phyloP scores from a whole-genome alignment of 2,113 vertebrate species.

The Taurulus bubalis region DNA sequence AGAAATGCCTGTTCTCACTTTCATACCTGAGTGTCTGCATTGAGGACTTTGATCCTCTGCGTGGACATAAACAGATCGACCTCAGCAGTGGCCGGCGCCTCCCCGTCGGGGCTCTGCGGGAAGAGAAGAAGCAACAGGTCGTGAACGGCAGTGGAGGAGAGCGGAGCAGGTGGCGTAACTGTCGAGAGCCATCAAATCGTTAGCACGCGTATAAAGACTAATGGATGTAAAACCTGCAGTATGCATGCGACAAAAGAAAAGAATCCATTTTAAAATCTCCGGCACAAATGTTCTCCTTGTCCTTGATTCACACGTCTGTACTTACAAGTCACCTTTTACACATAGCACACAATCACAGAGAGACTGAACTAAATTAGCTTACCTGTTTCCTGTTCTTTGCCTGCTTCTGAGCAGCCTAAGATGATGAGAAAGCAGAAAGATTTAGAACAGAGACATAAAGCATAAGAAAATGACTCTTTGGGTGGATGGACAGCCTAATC shows the following conservation, averaged over 20 bases:
- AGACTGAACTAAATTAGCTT: conserved; percentile 64
- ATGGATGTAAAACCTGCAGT: neutral
- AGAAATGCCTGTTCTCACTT: neutral
- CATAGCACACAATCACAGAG: neutral
- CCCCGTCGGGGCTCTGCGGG: conserved; percentile 88
- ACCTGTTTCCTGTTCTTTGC: conserved; percentile 98
- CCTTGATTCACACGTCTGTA: neutral
- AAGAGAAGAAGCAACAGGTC: conserved; percentile 14
- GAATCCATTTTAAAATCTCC: neutral
- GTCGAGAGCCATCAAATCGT: neutral
- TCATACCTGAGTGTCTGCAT: conserved; percentile 94
- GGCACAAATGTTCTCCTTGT: neutral
- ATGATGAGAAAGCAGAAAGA: conserved; percentile 86
- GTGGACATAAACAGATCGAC: conserved; percentile 99
- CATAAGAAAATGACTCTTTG: neutral
- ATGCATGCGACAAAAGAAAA: neutral
- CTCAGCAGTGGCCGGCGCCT: conserved; percentile 89
- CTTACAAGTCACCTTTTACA: neutral
- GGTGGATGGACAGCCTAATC: conserved; percentile 6
- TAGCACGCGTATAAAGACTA: neutral
- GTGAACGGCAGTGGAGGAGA: neutral
- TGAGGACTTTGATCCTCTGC: conserved; percentile 98
- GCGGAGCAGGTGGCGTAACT: neutral
- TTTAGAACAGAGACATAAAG: conserved; percentile 67
- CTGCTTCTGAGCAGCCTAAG: conserved; percentile 96